phyloP scores from a whole-genome alignment of 2,113 vertebrate genomes.

The Eclectus roratus region DNA sequence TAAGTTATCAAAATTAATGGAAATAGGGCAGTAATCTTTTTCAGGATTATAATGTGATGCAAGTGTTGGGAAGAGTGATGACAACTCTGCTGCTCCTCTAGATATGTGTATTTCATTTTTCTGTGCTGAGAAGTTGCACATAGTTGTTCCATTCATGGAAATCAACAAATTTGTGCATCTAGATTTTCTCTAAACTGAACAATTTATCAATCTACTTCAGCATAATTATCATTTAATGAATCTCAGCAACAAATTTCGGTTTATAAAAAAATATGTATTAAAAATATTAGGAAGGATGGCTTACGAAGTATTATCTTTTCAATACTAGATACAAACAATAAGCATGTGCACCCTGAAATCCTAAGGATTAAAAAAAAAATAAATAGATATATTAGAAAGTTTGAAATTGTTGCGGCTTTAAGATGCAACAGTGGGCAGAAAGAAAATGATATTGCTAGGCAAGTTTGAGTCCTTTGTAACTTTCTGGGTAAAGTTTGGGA shows the following conservation, averaged over 20 bases:
- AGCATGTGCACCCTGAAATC: neutral
- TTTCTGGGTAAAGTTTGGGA: neutral
- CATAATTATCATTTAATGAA: neutral
- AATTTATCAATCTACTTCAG: neutral
- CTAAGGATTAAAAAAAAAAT: neutral
- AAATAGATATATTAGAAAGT: neutral
- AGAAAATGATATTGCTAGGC: neutral
- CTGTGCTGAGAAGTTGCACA: neutral
- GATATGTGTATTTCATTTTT: neutral
- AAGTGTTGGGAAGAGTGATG: slow-evolving; percentile 37
- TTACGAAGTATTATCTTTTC: neutral
- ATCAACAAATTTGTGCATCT: neutral
- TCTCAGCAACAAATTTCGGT: neutral
- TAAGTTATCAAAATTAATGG: slow-evolving; percentile 43
- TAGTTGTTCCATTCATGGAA: neutral
- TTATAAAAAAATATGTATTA: neutral
- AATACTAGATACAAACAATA: neutral
- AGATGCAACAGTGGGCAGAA: neutral
- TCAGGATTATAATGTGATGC: slow-evolving; percentile 29
- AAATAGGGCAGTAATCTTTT: slow-evolving; percentile 25
- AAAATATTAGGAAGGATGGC: neutral
- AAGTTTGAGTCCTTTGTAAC: neutral
- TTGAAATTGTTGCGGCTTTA: neutral
- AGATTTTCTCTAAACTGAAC: neutral
- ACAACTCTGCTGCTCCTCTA: slow-evolving; percentile 9